Conservation (phyloP, 2,888 invertebrate species). For the Meandrusa payeni region DNA sequence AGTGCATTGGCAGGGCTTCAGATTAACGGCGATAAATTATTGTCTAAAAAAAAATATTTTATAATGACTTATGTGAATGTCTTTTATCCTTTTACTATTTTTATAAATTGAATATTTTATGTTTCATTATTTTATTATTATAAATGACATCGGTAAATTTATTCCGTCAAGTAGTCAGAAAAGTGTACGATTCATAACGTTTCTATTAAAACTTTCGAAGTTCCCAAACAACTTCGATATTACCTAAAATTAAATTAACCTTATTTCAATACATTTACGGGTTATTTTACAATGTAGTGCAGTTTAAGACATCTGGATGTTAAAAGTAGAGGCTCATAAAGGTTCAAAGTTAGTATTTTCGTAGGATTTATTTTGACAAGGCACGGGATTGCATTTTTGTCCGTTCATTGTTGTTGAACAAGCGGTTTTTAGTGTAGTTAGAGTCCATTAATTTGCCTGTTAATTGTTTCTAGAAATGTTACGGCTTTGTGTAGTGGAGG, state of each 20-base stretch:
- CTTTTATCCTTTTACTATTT: no score
- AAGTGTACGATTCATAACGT: constrained; percentile 47
- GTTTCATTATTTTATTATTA: not conserved
- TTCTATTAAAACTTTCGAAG: constrained; percentile 57
- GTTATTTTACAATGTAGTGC: constrained; percentile 25
- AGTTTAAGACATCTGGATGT: constrained; percentile 2
- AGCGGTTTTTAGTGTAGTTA: constrained; percentile 45
- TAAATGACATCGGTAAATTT: constrained; percentile 17
- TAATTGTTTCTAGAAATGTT: constrained; percentile 5
- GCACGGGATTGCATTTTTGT: constrained; percentile 68
- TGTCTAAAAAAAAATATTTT: no score
- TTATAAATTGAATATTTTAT: no score
- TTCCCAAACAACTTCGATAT: constrained; percentile 23
- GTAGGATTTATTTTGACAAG: constrained; percentile 66
- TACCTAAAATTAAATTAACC: constrained; percentile 8
- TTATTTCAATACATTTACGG: not conserved
- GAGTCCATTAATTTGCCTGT: constrained; percentile 41
- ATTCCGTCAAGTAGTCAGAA: constrained; percentile 3
- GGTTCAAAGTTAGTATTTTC: constrained; percentile 61
- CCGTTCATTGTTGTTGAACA: constrained; percentile 49
- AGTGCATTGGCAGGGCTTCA: no score
- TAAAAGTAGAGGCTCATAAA: constrained; percentile 41
- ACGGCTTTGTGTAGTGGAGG: constrained; percentile 1
- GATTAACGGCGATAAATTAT: no score
- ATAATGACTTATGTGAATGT: no score